These are phyloP conservation scores for Conops quadrifasciatus DNA, from an alignment of 2,888 invertebrate species.

Conservation along the genomic window DNA sequence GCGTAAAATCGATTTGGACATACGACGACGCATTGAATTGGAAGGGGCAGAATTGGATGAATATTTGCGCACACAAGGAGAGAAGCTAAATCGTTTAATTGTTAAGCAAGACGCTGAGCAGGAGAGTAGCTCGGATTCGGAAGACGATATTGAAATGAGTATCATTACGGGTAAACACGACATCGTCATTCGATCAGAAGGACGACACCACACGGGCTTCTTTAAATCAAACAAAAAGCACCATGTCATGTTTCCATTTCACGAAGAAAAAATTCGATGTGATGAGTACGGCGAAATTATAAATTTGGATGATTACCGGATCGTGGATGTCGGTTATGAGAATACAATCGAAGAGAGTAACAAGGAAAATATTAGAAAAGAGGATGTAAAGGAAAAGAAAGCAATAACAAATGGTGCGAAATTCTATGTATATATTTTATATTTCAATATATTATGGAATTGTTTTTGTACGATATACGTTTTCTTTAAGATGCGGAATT, in stretches of 20 bases:
- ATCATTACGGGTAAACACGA: slow-evolving; percentile 89
- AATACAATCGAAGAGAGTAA: slow-evolving; percentile 52
- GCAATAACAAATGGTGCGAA: slow-evolving; percentile 46
- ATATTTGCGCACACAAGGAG: slow-evolving; percentile 73
- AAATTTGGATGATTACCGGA: slow-evolving; percentile 88
- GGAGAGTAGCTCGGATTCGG: slow-evolving; percentile 80
- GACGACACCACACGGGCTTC: slow-evolving; percentile 76
- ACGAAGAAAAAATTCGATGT: slow-evolving; percentile 88
- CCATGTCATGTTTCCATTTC: slow-evolving; percentile 95
- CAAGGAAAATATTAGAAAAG: slow-evolving; percentile 61
- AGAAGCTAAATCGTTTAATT: slow-evolving; percentile 64
- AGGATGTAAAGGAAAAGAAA: slow-evolving; percentile 49
- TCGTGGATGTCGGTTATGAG: slow-evolving; percentile 74
- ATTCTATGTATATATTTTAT: neutral
- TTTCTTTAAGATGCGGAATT: slow-evolving; percentile 60
- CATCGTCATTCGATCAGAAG: slow-evolving; percentile 82
- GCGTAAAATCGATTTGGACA: slow-evolving; percentile 75
- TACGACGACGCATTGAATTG: slow-evolving; percentile 75
- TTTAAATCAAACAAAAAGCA: slow-evolving; percentile 90
- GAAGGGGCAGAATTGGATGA: slow-evolving; percentile 84
- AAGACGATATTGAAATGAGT: slow-evolving; percentile 85
- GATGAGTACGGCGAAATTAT: slow-evolving; percentile 98
- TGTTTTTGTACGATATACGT: neutral
- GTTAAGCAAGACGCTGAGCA: slow-evolving; percentile 70
- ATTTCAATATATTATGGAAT: neutral